Conservation (phyloP, 2,888 invertebrate genomes). For the Margaritifera margaritifera region DNA sequence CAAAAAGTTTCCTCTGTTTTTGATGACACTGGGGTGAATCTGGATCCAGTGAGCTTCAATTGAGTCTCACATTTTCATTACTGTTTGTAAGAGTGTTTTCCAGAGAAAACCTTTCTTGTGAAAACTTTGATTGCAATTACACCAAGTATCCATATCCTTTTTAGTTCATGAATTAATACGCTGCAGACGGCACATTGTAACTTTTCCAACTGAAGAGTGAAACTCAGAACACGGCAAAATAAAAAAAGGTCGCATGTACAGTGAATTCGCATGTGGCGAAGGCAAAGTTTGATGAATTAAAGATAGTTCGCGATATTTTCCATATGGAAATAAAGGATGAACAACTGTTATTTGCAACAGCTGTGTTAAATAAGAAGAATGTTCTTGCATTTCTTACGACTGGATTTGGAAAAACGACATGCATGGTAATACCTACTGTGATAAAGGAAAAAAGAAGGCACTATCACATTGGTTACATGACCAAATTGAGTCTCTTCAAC, state of each 20-base stretch:
- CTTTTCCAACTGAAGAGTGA: conserved; percentile 17
- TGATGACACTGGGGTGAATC: no score
- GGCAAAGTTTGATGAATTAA: conserved; percentile 5
- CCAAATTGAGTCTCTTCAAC: conserved; percentile 10
- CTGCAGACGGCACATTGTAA: conserved; percentile 6
- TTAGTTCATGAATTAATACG: conserved; percentile 5
- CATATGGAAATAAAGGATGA: conserved; percentile 14
- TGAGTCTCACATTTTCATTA: conserved; percentile 1
- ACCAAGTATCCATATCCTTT: conserved; percentile 14
- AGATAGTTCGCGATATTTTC: conserved; percentile 1
- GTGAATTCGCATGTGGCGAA: conserved; percentile 8
- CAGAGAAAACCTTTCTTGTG: conserved; percentile 12
- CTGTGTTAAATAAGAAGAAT: no score
- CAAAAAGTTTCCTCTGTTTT: no score
- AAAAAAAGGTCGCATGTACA: no score
- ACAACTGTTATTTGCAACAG: conserved; percentile 5
- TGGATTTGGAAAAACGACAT: conserved; percentile 24
- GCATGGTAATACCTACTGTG: conserved; percentile 11
- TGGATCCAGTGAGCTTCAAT: conserved; percentile 6
- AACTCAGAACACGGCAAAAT: no score
- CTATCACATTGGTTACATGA: conserved; percentile 18
- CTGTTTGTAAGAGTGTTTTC: neutral
- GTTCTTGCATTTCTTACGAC: conserved; percentile 15
- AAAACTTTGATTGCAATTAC: conserved; percentile 8
- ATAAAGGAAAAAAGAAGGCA: neutral